Conservation (phyloP, 2,797 vertebrate species). For the Sebastiscus tertius region DNA sequence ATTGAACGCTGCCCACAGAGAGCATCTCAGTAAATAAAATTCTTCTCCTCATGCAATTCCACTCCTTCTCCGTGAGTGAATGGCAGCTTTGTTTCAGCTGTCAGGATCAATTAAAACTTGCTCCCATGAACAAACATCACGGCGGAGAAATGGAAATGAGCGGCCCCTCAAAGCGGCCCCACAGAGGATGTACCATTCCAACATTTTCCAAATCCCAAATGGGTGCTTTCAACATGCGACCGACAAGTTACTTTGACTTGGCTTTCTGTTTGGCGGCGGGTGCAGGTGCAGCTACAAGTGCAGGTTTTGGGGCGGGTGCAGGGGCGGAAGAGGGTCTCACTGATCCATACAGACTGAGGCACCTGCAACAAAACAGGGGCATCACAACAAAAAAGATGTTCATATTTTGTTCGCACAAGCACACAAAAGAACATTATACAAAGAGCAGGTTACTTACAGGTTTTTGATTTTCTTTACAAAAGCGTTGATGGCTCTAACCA, state of each 20-base stretch:
- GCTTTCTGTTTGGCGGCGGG: slow-evolving; percentile 78
- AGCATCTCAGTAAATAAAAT: slow-evolving; percentile 62
- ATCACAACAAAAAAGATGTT: not conserved
- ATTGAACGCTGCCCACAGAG: slow-evolving; percentile 48
- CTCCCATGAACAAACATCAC: slow-evolving; percentile 66
- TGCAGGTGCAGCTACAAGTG: not conserved
- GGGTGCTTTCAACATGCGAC: not conserved
- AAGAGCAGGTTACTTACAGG: slow-evolving; percentile 81
- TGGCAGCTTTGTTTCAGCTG: slow-evolving; percentile 73
- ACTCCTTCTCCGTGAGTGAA: slow-evolving; percentile 52
- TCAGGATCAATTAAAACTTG: slow-evolving; percentile 66
- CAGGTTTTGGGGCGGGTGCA: slow-evolving; percentile 27
- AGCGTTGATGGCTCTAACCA: slow-evolving; percentile 79
- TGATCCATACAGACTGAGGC: slow-evolving; percentile 53
- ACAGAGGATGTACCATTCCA: slow-evolving; percentile 47
- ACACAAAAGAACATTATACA: not conserved
- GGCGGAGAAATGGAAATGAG: slow-evolving; percentile 61
- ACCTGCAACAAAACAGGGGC: slow-evolving; percentile 58
- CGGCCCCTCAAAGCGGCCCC: slow-evolving; percentile 47
- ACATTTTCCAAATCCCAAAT: slow-evolving; percentile 55
- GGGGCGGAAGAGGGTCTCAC: slow-evolving; percentile 59
- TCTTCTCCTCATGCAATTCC: slow-evolving; percentile 41
- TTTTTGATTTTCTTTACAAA: slow-evolving; percentile 85
- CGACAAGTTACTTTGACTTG: slow-evolving; percentile 80
- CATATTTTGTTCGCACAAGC: not conserved